Percentiles rank a stretch among this genome's conserved stretches.
Conservation (phyloP, 2,797 vertebrate genomes). For the Sebastes diaconus region DNA sequence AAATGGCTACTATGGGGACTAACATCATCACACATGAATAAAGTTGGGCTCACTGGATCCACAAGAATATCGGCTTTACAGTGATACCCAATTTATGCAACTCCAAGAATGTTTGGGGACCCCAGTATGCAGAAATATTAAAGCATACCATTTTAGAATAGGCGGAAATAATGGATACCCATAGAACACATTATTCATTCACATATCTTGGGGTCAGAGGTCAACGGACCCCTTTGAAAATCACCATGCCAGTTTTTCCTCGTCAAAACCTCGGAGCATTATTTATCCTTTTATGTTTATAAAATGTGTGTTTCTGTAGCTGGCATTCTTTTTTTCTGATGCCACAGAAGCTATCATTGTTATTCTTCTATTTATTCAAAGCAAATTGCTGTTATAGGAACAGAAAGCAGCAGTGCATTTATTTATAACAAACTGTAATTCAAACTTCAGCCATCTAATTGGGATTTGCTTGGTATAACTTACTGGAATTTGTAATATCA, state of each 20-base stretch:
- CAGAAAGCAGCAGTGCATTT: background rate
- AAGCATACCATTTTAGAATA: background rate
- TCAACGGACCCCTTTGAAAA: background rate
- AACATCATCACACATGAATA: background rate
- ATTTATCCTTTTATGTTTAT: background rate
- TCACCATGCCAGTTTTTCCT: too few species aligned
- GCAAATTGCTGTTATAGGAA: background rate
- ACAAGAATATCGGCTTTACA: background rate
- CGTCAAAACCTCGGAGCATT: too few species aligned
- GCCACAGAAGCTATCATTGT: background rate
- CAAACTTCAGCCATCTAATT: background rate
- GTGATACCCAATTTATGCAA: background rate
- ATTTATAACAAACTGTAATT: conserved; percentile 5
- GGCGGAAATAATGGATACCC: background rate
- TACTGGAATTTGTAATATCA: conserved; percentile 18
- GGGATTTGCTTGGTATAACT: conserved; percentile 4
- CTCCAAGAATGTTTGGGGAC: background rate
- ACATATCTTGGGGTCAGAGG: background rate
- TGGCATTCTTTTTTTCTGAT: background rate
- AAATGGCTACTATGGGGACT: background rate
- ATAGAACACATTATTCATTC: background rate
- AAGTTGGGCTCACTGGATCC: background rate
- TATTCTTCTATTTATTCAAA: background rate
- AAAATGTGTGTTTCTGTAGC: conserved; percentile 6
- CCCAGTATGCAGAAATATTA: background rate